Evolutionary conservation across 64 coral and sea anemone genomes (phyloP), one percentile per base, ranked within the genome.

Genomic region (Hydrozoanthus tunicans): DNA sequence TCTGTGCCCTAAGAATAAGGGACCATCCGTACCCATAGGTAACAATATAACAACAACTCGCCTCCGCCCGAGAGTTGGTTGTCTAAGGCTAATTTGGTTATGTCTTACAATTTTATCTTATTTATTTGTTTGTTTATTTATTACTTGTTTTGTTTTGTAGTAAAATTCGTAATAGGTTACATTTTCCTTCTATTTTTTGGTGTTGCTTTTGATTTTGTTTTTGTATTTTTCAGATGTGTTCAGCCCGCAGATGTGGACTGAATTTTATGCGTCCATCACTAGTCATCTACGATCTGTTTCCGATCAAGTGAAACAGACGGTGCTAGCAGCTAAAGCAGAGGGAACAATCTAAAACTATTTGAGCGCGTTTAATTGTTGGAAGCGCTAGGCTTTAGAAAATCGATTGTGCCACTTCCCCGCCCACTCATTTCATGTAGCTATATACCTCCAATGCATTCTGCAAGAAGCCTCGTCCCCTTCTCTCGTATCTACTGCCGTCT

Each of bases 361-460:
- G 62, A 2, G 62, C 62, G 62, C 62, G 8, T 64, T 64, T 64
- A 64, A 64, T 64, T 15, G 62, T 10, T 10, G 62, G 62, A 64
- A 64, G 62, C 62, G 62, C 62, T 64, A 0, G 62, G 2, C 62
- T 64, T 64, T 64, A 8, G 2, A 64, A 64, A 8, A 64, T 64
- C 62, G 62, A 10, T 64, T 64, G 14, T 64, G 62, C 62, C 62
- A 76, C 72, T 76, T 76, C 43, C 72, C 72, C 25, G 10, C 72
- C 72, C 72, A 82, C 53, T 77, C 77, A 58, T 81, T 93, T 58
- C 78, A 81, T 20, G 82, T 86, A 13, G 91, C 91, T 53, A 56
- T 82, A 13, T 89, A 93, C 53, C 14, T 90, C 0, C 92, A 90
- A 58, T 66, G 13, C 17, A 69, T 82, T 59, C 26, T 73, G 7